Base-by-base conservation (phyloP, 2,797 vertebrate species). In the Muraenolepis orangiensis region DNA sequence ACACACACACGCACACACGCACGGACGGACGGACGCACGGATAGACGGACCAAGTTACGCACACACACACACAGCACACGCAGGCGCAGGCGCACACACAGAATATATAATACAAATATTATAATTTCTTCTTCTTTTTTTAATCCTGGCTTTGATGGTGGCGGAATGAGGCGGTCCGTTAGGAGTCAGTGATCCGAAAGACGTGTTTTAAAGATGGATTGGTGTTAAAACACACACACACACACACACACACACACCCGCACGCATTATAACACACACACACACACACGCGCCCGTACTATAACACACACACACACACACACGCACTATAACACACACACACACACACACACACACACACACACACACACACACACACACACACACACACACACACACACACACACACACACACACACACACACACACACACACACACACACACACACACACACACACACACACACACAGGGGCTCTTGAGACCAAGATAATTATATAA, bases 131-230 rank as follows among this genome's bases (percentile, higher is more conserved):
- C n/a, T n/a, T n/a, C n/a, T n/a, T n/a, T n/a, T n/a, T n/a, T n/a
- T n/a, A n/a, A n/a, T n/a, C 0, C 20, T 7, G 51, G 51, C 51
- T 57, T 57, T 57, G 77, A 77, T 73, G 26, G 1, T 73, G 26
- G 1, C 3, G 6, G 0, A 85, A 80, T 80, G 28, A 83, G 83
- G 81, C 70, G 70, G 26, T 40, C 68, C 75, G 66, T 85, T 78
- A 78, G 81, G 72, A 84, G 76, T 13, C 74, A 40, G 57, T 0
- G 77, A 81, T 78, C 74, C 77, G 11, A 4, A 42, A 46, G 72
- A 78, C 7, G 64, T 20, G 72, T 74, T 79, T n/a, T 57, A 80
- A 85, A 83, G 71, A 85, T 74, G 74, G 16, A 80, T 77, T 1
- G 32, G 1, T 74, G 14, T 70, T 73, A 74, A 73, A 72, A n/a